Evolutionary conservation across 2,888 invertebrate species (phyloP), one percentile per base, ranked within the genome.

Genomic region (Invenusta paracnida): DNA sequence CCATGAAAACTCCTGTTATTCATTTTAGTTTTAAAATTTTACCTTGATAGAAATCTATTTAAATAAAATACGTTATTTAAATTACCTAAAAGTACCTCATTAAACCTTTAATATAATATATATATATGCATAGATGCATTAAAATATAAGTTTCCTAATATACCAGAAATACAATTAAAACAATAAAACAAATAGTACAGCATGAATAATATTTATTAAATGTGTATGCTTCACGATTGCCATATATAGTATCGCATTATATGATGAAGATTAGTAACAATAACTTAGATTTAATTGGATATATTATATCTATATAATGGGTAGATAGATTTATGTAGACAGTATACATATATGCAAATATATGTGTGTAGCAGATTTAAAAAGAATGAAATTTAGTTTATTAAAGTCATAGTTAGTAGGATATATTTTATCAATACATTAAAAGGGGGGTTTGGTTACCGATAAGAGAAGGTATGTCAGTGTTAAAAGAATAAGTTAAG

Each of bases 241-340:
- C 17, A 23, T 23, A 73, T 13, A 25, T 73, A 73, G 73, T 73
- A 73, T 73, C 17, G 25, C 23, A 73, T 5, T 73, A 73, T 73
- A 73, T 23, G 73, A 73, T 73, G 73, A 73, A 73, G 73, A 23
- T 73, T 73, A 73, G 25, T 73, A 73, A 73, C 73, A 73, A 73
- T 73, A 73, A 73, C 27, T 73, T 73, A 73, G 23, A 2, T 73
- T 48, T 73, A 73, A 73, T 73, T 73, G 73, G 11, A 73, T 5
- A 73, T 73, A 73, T 73, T n/a, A 11, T 73, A 73, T n/a, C 5
- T 23, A 23, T 73, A 73, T n/a, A n/a, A 73, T 73, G 25, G 5
- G 73, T 73, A 23, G 27, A 73, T 73, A 73, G 27, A 73, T 73
- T 13, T 5, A 73, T 73, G 5, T 73, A 13, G 73, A 73, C 73